A percentile compares a stretch with the other conserved stretches of the same genome.
phyloP scores from a whole-genome alignment of 2,888 invertebrate genomes.

The Watsonalla cultraria region DNA sequence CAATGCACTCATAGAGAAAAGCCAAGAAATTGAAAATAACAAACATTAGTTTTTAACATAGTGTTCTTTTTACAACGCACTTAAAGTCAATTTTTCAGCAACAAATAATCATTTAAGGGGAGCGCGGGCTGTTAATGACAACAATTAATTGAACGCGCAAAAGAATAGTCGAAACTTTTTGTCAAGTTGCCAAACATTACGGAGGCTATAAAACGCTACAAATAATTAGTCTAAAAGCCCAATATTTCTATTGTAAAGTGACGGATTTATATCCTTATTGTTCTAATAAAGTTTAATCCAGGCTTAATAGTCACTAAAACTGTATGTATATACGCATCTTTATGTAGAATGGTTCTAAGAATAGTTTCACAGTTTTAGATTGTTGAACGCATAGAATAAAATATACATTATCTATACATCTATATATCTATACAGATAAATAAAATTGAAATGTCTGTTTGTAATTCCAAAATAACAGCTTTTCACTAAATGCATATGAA shows the following conservation, averaged over 20 bases:
- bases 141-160: slow-evolving; percentile 20
- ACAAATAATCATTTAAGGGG: slow-evolving; percentile 1
- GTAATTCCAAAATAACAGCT: no score
- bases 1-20: no score
- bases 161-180: slow-evolving; percentile 18
- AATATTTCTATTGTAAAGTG: slow-evolving; percentile 1
- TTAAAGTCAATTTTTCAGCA: background rate
- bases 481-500: no score
- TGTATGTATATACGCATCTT: background rate
- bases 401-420: no score
- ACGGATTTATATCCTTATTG: background rate
- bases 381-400: no score
- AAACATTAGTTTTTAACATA: background rate
- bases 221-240: slow-evolving; percentile 1
- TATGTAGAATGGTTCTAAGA: background rate
- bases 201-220: slow-evolving; percentile 1
- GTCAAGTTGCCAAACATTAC: slow-evolving; percentile 20
- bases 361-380: background rate
- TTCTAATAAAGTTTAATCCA: background rate
- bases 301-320: background rate
- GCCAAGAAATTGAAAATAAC: background rate
- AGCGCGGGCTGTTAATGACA: slow-evolving; percentile 12
- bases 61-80: background rate
- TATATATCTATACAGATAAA: no score
- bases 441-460: no score